These are phyloP conservation scores for Corvus cornix DNA, from an alignment of 2,113 vertebrate genomes.

Conservation along the genomic window DNA sequence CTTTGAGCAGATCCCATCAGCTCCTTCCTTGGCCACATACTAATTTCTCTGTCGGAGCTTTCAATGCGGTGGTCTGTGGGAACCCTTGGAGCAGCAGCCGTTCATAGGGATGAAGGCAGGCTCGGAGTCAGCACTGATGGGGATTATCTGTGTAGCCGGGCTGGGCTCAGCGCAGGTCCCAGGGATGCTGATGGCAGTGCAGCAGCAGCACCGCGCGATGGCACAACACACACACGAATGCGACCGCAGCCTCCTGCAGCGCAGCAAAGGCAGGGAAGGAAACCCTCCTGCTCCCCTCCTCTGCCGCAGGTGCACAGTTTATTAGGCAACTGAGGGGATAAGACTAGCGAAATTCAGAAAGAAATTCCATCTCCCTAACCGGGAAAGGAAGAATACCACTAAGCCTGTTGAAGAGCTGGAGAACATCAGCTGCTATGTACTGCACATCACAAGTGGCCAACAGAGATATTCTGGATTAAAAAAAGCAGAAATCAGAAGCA, in stretches of 20 bases:
- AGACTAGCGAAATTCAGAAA: not conserved
- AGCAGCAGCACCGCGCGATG: conserved; percentile 1
- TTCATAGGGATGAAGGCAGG: not conserved
- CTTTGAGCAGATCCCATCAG: not conserved
- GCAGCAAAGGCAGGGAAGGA: not conserved
- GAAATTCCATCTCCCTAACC: not conserved
- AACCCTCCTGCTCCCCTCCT: not conserved
- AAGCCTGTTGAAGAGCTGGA: not conserved
- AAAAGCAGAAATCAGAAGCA: not conserved
- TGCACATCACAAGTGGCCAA: not conserved
- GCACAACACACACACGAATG: not conserved
- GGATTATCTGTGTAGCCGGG: not conserved
- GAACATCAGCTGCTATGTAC: not conserved
- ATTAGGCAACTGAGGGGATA: not conserved
- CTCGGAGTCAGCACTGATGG: accelerated
- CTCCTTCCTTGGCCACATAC: not conserved
- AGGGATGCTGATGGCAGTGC: not conserved
- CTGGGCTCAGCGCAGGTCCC: not conserved
- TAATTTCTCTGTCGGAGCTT: not conserved
- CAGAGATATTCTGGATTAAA: not conserved
- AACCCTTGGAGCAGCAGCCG: not conserved
- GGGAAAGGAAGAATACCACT: not conserved
- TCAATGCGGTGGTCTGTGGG: accelerated
- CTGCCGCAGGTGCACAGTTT: not conserved
- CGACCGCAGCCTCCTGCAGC: not conserved